Base-by-base conservation (phyloP, 1,140 invertebrate genomes). In the Leptestheria dahalacensis region DNA sequence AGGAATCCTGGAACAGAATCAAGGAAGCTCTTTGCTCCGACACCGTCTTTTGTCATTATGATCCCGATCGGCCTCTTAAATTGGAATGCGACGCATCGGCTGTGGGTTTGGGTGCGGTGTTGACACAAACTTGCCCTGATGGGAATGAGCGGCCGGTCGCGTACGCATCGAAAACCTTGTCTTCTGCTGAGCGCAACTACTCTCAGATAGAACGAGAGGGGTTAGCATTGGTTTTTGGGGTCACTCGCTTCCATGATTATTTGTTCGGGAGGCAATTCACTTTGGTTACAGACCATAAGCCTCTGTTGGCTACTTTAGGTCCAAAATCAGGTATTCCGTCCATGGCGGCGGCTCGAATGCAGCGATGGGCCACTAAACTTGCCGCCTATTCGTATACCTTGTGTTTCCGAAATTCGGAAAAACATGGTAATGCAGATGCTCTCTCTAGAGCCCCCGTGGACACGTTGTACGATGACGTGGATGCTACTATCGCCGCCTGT, bases 1-100 rank as follows among this genome's bases (percentile, higher is more conserved):
- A n/a, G n/a, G n/a, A n/a, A n/a, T n/a, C n/a, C n/a, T n/a, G n/a
- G n/a, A n/a, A n/a, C n/a, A n/a, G n/a, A n/a, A n/a, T n/a, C n/a
- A n/a, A n/a, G n/a, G n/a, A n/a, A n/a, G n/a, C n/a, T n/a, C n/a
- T n/a, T n/a, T n/a, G n/a, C n/a, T n/a, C n/a, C n/a, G 12, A 24
- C 10, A 28, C 55, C n/a, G n/a, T 63, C 9, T 61, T 77, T 3
- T 64, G 65, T 15, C 73, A 72, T 57, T 74, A 67, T 59, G 64
- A 74, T 49, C 68, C 69, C n/a, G 62, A 70, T 66, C 68, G 71
- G 67, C 74, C 75, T 69, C 67, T 78, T 67, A 68, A 75, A 66
- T 66, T 79, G 6, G 65, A 69, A 4, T 68, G 65, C 9, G 75
- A 77, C 64, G 71, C 69, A 18, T 69, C 64, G 24, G 64, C 68